Base-by-base conservation (phyloP, 2,888 invertebrate species). In the Furcula furcula region DNA sequence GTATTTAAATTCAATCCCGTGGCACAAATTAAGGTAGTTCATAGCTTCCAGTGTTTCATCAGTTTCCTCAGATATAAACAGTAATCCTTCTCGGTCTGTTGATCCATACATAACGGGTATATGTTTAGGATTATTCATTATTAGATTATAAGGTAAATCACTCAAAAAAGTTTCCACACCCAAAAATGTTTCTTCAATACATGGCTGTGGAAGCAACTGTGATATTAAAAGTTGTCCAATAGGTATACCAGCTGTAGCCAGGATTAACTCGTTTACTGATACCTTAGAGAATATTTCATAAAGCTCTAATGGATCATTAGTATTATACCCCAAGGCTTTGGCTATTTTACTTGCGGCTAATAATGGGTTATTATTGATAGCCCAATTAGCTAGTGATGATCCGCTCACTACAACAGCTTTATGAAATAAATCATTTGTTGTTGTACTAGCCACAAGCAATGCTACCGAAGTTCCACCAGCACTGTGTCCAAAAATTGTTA, bases 391-490 rank as follows among this genome's bases (percentile, higher is more conserved):
- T 23, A 76, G 29, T 1, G 80, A 64, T 0, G 79, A 74, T 6
- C 87, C 87, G 40, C 86, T 86, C 37, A 81, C 79, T n/a, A 82
- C 43, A 16, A 87, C 83, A 1, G 74, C 85, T 58, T 57, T 76
- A 4, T 80, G 58, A 28, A 83, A 84, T 2, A 87, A 47, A 4
- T 78, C 83, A 20, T 67, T 46, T n/a, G 82, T 71, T 6, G 59
- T 48, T 26, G 75, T 53, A 49, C 77, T 82, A 3, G 75, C 70
- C 34, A 81, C 28, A 12, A 85, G 52, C 7, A 84, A 37, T 0
- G 83, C 72, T 0, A 57, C 48, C 0, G 85, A 84, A 0, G 72
- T 53, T 2, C 59, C 83, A 7, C 86, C 86, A 14, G 86, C 84
- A 35, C 86, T 86, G 46, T 82, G 79, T 1, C 86, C 86, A 43